These are phyloP conservation scores for Nettapus auritus DNA, from an alignment of 2,113 vertebrate genomes.

Conservation along the genomic window DNA sequence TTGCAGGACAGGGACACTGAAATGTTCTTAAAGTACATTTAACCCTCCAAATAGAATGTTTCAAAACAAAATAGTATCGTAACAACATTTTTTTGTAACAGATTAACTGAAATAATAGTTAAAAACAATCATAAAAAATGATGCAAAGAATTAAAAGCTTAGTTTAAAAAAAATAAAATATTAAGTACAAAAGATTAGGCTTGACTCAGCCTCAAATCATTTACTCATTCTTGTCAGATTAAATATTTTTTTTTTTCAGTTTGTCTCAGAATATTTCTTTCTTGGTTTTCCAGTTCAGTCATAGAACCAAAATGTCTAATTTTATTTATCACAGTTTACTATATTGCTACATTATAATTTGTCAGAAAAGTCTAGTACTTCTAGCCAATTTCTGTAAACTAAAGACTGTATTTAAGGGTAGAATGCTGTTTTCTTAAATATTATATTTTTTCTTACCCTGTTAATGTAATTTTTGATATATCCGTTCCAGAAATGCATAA, in stretches of 20 bases:
- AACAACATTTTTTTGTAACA: neutral
- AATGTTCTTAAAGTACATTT: neutral
- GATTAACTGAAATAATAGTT: neutral
- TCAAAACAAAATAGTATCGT: neutral
- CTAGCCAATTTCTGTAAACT: neutral
- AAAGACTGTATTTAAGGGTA: neutral
- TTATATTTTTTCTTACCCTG: too few relatives aligned
- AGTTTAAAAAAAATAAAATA: neutral
- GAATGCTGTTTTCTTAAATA: neutral
- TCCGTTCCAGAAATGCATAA: neutral
- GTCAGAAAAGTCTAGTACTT: neutral
- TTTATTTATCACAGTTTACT: neutral
- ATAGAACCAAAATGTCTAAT: neutral
- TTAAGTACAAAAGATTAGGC: neutral
- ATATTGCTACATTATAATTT: neutral
- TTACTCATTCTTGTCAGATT: neutral
- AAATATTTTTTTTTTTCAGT: neutral
- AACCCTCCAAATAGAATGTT: neutral
- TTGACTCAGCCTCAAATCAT: neutral
- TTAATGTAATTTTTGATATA: too few relatives aligned
- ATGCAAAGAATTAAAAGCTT: neutral
- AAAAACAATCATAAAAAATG: neutral
- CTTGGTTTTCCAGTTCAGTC: neutral
- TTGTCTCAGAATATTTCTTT: neutral
- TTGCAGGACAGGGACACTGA: fast-evolving